A percentile compares a stretch with the other conserved stretches of the same genome.
Conservation (phyloP, 2,797 vertebrate genomes). For the Gallinago stenura region DNA sequence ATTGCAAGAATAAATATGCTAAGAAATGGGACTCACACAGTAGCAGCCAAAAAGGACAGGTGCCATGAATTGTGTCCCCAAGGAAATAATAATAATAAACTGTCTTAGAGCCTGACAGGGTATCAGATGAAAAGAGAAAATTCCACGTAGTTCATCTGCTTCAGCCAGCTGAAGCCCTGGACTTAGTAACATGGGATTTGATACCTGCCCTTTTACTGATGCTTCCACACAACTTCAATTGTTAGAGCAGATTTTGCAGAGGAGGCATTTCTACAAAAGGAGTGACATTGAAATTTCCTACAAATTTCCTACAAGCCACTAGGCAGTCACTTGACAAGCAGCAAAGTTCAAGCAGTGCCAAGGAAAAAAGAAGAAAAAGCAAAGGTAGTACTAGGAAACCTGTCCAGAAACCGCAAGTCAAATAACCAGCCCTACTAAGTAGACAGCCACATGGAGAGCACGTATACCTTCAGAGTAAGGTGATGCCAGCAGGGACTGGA, state of each 20-base stretch:
- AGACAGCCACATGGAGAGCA: conserved; percentile 50
- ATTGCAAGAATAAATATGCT: not conserved
- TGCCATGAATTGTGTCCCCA: not conserved
- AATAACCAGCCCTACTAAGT: not conserved
- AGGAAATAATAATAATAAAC: conserved; percentile 23
- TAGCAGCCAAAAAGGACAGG: not conserved
- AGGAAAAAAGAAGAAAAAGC: not conserved
- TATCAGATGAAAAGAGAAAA: not conserved
- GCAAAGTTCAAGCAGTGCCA: conserved; percentile 25
- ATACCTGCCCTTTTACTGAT: not conserved
- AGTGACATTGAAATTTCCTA: conserved; percentile 38
- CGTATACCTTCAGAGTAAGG: conserved; percentile 33
- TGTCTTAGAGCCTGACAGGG: not conserved
- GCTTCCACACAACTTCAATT: not conserved
- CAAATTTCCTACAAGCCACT: not conserved
- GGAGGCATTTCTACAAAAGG: not conserved
- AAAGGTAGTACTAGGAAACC: not conserved
- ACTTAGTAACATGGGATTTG: not conserved
- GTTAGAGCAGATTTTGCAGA: conserved; percentile 12
- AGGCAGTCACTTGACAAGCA: conserved; percentile 20
- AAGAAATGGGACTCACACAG: not conserved
- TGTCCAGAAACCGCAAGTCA: conserved; percentile 23
- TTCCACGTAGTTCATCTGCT: not conserved
- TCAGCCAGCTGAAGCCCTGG: not conserved
- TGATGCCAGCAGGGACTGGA: conserved; percentile 43